Percentiles rank a stretch among this genome's conserved stretches.
phyloP scores from a whole-genome alignment of 2,113 vertebrate genomes.

The Hemichromis elongatus region DNA sequence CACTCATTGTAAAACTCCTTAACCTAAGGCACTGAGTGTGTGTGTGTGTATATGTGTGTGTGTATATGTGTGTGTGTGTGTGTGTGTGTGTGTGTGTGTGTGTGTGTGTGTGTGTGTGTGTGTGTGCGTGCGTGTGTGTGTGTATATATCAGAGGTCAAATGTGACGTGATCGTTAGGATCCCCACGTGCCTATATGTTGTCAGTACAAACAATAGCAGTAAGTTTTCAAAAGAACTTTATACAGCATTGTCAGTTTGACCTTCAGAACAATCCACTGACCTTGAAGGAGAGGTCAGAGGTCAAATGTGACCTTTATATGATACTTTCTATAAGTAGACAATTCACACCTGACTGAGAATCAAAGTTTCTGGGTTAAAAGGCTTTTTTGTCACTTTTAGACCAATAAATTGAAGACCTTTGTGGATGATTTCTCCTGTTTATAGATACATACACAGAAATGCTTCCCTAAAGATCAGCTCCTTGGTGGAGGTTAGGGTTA shows the following conservation, averaged over 20 bases:
- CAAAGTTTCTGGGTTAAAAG: background rate
- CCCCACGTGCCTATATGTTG: background rate
- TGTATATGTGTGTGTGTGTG: too few relatives aligned
- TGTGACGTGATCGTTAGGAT: background rate
- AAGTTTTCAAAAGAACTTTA: background rate
- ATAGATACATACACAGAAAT: background rate
- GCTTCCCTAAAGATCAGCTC: background rate
- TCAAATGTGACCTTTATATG: background rate
- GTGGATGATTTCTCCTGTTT: background rate
- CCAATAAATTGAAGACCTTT: background rate
- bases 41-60: too few relatives aligned
- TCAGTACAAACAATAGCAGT: background rate
- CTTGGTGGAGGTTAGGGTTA: background rate
- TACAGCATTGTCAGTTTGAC: background rate
- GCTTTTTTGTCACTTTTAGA: background rate
- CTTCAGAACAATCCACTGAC: background rate
- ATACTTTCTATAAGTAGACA: background rate
- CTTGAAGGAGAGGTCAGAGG: background rate
- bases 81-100: too few relatives aligned
- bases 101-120: too few relatives aligned
- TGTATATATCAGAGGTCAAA: background rate
- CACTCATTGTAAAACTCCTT: too few relatives aligned
- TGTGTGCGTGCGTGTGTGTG: too few relatives aligned
- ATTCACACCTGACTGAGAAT: fast-evolving
- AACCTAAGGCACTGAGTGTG: too few relatives aligned